A percentile compares a stretch with the other conserved stretches of the same genome.
These are phyloP conservation scores for Hemibagrus wyckioides DNA, from an alignment of 2,113 vertebrate species.

Conservation along the genomic window DNA sequence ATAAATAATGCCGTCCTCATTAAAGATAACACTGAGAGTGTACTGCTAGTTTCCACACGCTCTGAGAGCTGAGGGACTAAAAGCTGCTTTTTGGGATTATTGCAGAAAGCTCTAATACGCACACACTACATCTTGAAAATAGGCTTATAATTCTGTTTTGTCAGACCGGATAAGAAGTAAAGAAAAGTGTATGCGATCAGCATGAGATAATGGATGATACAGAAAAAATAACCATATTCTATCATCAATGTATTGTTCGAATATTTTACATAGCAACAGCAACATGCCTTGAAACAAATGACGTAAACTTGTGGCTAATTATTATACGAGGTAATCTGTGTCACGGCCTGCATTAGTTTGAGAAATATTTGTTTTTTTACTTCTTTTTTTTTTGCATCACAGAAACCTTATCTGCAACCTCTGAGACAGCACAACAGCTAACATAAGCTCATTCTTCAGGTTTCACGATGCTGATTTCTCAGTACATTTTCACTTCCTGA, in stretches of 20 bases:
- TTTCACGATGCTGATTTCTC: background rate
- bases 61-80: background rate
- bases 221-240: background rate
- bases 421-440: background rate
- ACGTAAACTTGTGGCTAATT: background rate
- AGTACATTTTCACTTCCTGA: background rate
- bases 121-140: background rate
- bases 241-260: background rate
- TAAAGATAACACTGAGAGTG: slow-evolving; percentile 11
- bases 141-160: background rate
- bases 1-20: slow-evolving; percentile 31
- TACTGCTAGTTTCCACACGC: background rate
- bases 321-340: background rate
- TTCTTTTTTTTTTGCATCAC: background rate
- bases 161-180: background rate
- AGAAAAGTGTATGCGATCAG: background rate
- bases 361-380: background rate
- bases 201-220: background rate
- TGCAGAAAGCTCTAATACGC: background rate
- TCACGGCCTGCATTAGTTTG: background rate
- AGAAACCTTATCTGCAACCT: background rate
- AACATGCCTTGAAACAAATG: background rate
- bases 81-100: background rate
- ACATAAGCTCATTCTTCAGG: background rate
- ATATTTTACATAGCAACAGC: background rate